Percentiles rank a stretch among this genome's conserved stretches.
These are phyloP conservation scores for Parotocinclus haroldoi DNA, from an alignment of 2,797 vertebrate genomes.

Conservation along the genomic window DNA sequence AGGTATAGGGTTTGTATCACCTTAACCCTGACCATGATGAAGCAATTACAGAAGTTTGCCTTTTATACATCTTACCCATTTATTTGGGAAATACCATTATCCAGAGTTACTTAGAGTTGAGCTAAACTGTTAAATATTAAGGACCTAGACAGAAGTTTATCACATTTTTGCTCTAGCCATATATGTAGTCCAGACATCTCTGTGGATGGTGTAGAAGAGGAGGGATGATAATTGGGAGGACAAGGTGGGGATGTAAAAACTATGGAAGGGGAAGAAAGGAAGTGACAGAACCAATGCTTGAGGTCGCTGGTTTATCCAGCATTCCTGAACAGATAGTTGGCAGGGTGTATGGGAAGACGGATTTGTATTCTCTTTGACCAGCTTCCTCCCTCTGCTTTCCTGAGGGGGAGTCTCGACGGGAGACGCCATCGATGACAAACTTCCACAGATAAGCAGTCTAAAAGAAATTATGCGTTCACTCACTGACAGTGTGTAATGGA, in stretches of 20 bases:
- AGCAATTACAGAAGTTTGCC: too few relatives aligned
- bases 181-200: too few relatives aligned
- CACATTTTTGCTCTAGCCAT: too few relatives aligned
- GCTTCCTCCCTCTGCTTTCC: conserved; percentile 23
- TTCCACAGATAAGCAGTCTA: conserved; percentile 34
- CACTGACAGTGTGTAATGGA: conserved; percentile 11
- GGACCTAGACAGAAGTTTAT: too few relatives aligned
- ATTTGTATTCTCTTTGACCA: conserved; percentile 27
- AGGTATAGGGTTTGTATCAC: too few relatives aligned
- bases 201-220: not conserved
- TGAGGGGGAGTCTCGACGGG: conserved; percentile 29
- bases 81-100: too few relatives aligned
- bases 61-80: too few relatives aligned
- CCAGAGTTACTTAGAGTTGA: too few relatives aligned
- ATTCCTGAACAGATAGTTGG: conserved; percentile 48
- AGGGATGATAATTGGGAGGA: not conserved
- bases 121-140: too few relatives aligned
- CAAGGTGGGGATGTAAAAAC: conserved; percentile 12
- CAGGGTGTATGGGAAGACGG: conserved; percentile 47
- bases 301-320: conserved; percentile 35
- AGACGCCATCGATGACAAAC: conserved; percentile 26
- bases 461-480: conserved; percentile 10
- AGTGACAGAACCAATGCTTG: conserved; percentile 30
- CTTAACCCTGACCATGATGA: too few relatives aligned
- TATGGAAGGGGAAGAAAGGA: conserved; percentile 10